Conservation (phyloP, 2,113 vertebrate species). For the Myrmecophaga tridactyla region DNA sequence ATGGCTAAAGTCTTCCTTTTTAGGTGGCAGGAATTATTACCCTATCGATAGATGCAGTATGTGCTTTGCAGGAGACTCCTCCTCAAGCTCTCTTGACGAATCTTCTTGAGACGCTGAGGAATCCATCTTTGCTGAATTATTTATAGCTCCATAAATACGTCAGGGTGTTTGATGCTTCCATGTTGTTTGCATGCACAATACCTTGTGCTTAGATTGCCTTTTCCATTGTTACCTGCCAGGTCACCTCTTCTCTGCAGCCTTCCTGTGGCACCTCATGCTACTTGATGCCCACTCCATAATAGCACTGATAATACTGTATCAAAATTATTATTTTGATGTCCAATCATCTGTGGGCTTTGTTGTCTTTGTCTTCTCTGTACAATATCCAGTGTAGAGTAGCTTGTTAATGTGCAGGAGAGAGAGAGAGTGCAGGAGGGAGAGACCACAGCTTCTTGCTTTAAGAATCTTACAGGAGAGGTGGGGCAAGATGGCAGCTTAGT, state of each 20-base stretch:
- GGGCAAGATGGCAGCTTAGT: no score
- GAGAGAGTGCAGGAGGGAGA: no score
- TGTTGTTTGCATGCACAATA: accelerated
- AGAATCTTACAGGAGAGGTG: no score
- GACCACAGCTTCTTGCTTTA: no score
- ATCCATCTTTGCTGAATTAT: not conserved
- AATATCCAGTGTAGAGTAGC: no score
- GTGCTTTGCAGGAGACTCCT: accelerated
- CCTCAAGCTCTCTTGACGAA: not conserved
- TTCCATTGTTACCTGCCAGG: not conserved
- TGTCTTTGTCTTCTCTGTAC: no score
- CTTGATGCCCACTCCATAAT: not conserved
- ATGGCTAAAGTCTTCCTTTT: not conserved
- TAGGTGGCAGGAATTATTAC: no score
- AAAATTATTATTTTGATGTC: not conserved
- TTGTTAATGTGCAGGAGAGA: no score
- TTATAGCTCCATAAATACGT: not conserved
- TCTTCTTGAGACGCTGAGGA: not conserved
- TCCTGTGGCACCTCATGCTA: not conserved
- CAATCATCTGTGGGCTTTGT: no score
- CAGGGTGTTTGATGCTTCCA: not conserved
- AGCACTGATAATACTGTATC: not conserved
- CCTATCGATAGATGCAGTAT: not conserved
- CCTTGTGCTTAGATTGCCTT: not conserved
- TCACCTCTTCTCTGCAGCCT: not conserved